A percentile compares a stretch with the other conserved stretches of the same genome.
phyloP scores from a whole-genome alignment of 1,140 invertebrate species.

The Helicoverpa armigera region DNA sequence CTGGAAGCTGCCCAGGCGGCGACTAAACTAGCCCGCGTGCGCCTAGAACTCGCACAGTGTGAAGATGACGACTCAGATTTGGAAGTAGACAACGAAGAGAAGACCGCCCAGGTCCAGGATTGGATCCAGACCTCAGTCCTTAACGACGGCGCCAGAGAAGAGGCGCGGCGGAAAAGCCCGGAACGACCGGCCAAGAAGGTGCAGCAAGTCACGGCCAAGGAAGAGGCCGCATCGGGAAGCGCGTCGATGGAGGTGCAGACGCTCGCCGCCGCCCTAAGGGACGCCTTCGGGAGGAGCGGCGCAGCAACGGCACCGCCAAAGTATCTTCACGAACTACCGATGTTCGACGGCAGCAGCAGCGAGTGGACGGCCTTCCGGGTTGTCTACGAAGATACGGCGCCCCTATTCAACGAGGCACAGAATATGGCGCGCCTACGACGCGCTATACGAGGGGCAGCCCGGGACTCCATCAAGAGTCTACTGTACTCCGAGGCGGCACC shows the following conservation, averaged over 20 bases:
- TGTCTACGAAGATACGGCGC: background rate
- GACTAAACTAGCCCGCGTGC: background rate
- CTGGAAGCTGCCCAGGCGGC: background rate
- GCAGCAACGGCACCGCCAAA: background rate
- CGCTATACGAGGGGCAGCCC: background rate
- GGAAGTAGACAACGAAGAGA: background rate
- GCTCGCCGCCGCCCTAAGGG: background rate
- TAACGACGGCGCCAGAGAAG: background rate
- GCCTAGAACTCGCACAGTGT: background rate
- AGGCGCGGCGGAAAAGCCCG: background rate
- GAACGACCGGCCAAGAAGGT: background rate
- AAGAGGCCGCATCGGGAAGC: background rate
- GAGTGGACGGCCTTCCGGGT: constrained; percentile 2
- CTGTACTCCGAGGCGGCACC: background rate
- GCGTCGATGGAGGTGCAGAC: background rate
- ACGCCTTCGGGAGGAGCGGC: background rate
- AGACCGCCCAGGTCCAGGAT: background rate
- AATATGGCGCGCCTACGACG: background rate
- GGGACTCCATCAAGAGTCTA: background rate
- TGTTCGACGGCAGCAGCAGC: background rate
- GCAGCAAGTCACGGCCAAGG: background rate
- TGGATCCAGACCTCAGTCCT: background rate
- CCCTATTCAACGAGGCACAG: background rate
- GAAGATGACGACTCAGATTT: background rate
- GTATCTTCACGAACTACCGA: background rate